A percentile compares a stretch with the other conserved stretches of the same genome.
Conservation (phyloP, 2,797 vertebrate species). For the Oreonectes daqikongensis region DNA sequence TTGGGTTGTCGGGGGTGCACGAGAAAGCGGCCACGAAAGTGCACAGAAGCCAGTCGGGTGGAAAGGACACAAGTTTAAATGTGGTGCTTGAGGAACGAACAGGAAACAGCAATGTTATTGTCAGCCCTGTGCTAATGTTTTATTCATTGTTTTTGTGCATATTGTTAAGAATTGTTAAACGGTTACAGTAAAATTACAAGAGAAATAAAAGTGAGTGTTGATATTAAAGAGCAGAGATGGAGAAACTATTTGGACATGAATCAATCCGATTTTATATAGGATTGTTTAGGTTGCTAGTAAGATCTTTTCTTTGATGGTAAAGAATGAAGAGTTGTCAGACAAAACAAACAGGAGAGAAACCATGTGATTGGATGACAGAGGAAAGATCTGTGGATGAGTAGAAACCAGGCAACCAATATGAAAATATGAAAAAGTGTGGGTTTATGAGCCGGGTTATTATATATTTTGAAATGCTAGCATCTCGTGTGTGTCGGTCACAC, state of each 20-base stretch:
- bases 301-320: too few relatives aligned
- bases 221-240: background rate
- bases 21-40: background rate
- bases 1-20: background rate
- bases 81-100: background rate
- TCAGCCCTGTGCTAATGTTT: background rate
- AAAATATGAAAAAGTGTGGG: background rate
- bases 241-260: background rate
- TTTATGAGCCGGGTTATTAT: background rate
- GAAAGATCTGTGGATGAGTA: background rate
- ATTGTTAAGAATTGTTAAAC: too few relatives aligned
- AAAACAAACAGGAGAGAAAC: too few relatives aligned
- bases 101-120: background rate
- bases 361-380: too few relatives aligned
- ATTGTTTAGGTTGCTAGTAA: background rate
- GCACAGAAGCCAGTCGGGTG: background rate
- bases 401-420: background rate
- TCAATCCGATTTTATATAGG: background rate
- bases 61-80: conserved; percentile 14
- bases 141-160: background rate
- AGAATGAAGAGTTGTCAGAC: too few relatives aligned
- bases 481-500: background rate
- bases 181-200: background rate
- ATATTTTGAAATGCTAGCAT: background rate
- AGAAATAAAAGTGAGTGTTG: background rate